phyloP scores from a whole-genome alignment of 2,888 invertebrate species.

The Papilio elwesi region DNA sequence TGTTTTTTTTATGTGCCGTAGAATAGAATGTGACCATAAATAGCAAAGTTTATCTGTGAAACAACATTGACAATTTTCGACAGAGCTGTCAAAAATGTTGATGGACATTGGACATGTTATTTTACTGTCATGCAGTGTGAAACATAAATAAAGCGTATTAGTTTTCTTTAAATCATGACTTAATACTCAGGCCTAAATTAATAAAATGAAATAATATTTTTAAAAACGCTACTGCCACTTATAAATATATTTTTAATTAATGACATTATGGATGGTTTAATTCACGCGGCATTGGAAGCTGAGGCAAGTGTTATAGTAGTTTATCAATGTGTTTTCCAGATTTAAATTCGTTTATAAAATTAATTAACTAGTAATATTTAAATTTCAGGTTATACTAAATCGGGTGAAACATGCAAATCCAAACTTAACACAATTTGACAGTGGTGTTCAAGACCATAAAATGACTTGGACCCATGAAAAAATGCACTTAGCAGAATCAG shows the following conservation, averaged over 20 bases:
- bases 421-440: slow-evolving; percentile 75
- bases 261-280: slow-evolving; percentile 84
- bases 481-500: slow-evolving; percentile 78
- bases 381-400: slow-evolving; percentile 78
- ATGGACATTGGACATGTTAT: slow-evolving; percentile 82
- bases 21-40: neutral
- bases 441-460: slow-evolving; percentile 80
- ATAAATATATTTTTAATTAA: slow-evolving; percentile 78
- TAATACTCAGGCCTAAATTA: slow-evolving; percentile 76
- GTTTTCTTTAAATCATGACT: slow-evolving; percentile 82
- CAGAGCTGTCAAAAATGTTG: slow-evolving; percentile 76
- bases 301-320: slow-evolving; percentile 73
- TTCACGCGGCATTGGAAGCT: slow-evolving; percentile 84
- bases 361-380: slow-evolving; percentile 43
- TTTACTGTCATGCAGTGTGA: slow-evolving; percentile 83
- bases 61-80: slow-evolving; percentile 50
- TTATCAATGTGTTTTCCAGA: slow-evolving; percentile 58
- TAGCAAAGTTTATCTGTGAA: slow-evolving; percentile 18
- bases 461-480: slow-evolving; percentile 84
- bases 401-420: slow-evolving; percentile 81
- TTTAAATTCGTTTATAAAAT: slow-evolving; percentile 44
- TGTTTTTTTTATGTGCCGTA: too few relatives aligned
- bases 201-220: slow-evolving; percentile 77
- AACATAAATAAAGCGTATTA: slow-evolving; percentile 83
- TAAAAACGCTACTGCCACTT: slow-evolving; percentile 71